These are phyloP conservation scores for Balaenoptera acutorostrata DNA, from an alignment of 2,113 vertebrate species.

Conservation along the genomic window DNA sequence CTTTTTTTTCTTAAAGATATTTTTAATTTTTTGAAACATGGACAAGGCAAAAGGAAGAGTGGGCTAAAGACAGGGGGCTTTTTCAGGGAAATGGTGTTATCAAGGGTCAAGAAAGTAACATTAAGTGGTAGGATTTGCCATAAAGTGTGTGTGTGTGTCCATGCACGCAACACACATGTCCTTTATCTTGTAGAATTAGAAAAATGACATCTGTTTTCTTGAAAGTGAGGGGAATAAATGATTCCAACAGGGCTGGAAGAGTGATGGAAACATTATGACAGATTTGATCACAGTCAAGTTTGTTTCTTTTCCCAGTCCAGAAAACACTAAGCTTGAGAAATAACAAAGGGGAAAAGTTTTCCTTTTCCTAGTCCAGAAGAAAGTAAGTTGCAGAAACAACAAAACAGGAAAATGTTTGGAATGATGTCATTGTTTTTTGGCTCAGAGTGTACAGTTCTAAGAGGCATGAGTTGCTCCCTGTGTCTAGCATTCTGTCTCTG, in stretches of 20 bases:
- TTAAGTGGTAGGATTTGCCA: neutral
- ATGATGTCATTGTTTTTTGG: neutral
- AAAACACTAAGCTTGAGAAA: conserved; percentile 19
- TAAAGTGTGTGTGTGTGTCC: neutral
- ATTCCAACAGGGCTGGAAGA: neutral
- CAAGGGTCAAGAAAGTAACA: neutral
- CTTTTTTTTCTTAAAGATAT: neutral
- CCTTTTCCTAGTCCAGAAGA: neutral
- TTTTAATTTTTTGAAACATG: neutral
- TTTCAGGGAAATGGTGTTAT: neutral
- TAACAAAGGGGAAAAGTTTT: conserved; percentile 21
- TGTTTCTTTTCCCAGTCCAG: conserved; percentile 10
- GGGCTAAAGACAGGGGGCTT: neutral
- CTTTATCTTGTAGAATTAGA: neutral
- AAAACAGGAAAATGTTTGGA: neutral
- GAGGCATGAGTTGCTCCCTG: neutral
- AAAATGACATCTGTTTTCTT: conserved; percentile 41
- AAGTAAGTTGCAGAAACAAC: conserved; percentile 15
- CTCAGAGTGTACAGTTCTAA: neutral
- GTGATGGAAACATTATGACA: conserved; percentile 13
- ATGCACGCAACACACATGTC: neutral
- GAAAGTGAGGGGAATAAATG: conserved; percentile 7
- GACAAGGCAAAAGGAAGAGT: neutral
- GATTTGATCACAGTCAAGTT: conserved; percentile 13
- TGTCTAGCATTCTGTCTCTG: neutral